phyloP scores from a whole-genome alignment of 2,797 vertebrate genomes.

The Oreochromis mossambicus region DNA sequence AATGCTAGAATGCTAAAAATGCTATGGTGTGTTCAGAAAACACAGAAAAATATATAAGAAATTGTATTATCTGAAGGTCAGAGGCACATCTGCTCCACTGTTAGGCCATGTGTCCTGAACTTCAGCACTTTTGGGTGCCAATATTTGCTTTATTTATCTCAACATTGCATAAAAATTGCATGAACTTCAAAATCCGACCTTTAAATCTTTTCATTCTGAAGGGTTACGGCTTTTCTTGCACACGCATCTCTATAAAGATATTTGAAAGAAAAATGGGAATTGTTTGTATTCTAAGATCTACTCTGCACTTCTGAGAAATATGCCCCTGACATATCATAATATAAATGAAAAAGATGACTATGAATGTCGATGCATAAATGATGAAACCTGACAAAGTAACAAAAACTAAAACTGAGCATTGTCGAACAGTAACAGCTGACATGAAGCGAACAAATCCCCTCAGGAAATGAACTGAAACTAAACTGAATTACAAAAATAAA shows the following conservation, averaged over 20 bases:
- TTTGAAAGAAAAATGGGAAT: too few relatives aligned
- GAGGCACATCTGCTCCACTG: neutral
- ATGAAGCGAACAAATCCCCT: neutral
- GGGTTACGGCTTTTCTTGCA: too few relatives aligned
- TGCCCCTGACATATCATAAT: rapidly evolving
- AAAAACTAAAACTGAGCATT: neutral
- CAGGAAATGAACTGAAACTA: neutral
- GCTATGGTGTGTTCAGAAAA: neutral
- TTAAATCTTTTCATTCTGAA: neutral
- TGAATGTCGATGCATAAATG: neutral
- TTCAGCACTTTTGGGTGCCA: neutral
- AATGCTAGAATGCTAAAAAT: neutral
- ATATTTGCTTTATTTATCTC: neutral
- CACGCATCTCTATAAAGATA: too few relatives aligned
- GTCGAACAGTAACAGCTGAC: neutral
- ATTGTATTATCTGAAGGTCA: neutral
- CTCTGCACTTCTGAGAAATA: neutral
- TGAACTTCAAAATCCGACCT: neutral
- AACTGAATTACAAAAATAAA: neutral
- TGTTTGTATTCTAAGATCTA: neutral
- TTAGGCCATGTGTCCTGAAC: neutral
- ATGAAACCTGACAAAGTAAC: too few relatives aligned
- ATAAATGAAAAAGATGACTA: neutral
- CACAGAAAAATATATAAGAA: neutral
- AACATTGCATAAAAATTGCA: neutral